Evolutionary conservation across 1,140 invertebrate genomes (phyloP), one percentile per base, ranked within the genome.

Genomic region (Melipona quadrifasciata): DNA sequence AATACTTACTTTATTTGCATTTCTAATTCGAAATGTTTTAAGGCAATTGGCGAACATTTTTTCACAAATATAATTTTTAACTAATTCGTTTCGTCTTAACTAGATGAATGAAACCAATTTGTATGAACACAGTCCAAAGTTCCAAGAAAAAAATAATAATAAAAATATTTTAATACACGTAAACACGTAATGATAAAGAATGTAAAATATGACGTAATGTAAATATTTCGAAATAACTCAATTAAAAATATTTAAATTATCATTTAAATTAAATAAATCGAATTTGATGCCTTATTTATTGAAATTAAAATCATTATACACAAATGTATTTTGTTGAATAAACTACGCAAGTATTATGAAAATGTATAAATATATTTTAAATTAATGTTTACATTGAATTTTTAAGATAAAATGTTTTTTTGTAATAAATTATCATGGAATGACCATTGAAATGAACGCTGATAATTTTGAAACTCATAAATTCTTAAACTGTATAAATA

Each of bases 101-200:
- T 24, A 75, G 31, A n/a, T n/a, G 2, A 24, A 24, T 11, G n/a
- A n/a, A 65, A 65, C 16, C 17, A 57, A 27, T 80, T 71, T 21
- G 12, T 80, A 67, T 83, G 65, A 70, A 17, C 39, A 57, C 19
- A 31, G 87, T 85, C 67, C 87, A 88, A 88, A 88, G 87, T 88
- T 57, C 76, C 67, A 39, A 1, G 2, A 1, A 21, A 12, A 27
- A 19, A 8, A 16, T 10, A 19, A 57, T 57, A 4, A 71, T 55
- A 24, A 6, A 70, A 51, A 31, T 19, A n/a, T 51, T 58, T 61
- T 34, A 77, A 39, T 57, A 1, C 2, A 19, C 24, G 5, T 31
- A 24, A 17, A 80, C 55, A 39, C 0, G 17, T 51, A 14, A 34
- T 31, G 17, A 34, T 12, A 47, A 55, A 39, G 21, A 64, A 53